Base-by-base conservation (phyloP, 2,888 invertebrate species). In the Julus scandinavius region DNA sequence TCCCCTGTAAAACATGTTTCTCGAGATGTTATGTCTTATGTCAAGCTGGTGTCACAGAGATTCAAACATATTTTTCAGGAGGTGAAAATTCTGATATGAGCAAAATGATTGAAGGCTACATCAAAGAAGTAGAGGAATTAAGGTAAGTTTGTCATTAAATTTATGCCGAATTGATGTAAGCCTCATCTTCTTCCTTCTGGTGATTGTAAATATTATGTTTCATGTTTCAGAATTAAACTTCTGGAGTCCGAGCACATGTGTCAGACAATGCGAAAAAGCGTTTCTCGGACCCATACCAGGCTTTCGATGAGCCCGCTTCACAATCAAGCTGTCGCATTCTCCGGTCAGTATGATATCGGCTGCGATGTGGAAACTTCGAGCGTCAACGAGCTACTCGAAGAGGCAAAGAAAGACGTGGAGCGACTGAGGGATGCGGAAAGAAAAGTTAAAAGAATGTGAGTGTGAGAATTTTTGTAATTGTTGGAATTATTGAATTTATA, bases 111-210 rank as follows among this genome's bases (percentile, higher is more conserved):
- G 95, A 96, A 92, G 96, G 95, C 0, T 99, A 99, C 92, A 94
- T 98, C 87, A 95, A 95, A 91, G 98, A 99, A 93, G 97, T 98
- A 91, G 98, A 98, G 93, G 97, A 97, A 90, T 93, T 98, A 13
- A 94, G 97, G 91, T 93, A 90, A 89, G 89, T 88, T 40, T 72
- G 54, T 84, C 54, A 29, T 54, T 4, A 38, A 15, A 86, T 88
- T 87, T 72, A 72, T 38, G 83, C 15, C 9, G 2, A 20, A 38
- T 0, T 11, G 9, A 49, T 49, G 6, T 49, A 11, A 49, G 11
- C 11, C 49, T 13, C 49, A 49, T 11, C 6, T 49, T 6, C 9
- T 13, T 49, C 11, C 9, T 49, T 49, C 11, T 49, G 49, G 49
- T 11, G 49, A 2, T 49, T 49, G 1, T 29, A 29, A 29, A 29